Conservation (phyloP, 2,113 vertebrate genomes). For the Haliaeetus leucogaster region DNA sequence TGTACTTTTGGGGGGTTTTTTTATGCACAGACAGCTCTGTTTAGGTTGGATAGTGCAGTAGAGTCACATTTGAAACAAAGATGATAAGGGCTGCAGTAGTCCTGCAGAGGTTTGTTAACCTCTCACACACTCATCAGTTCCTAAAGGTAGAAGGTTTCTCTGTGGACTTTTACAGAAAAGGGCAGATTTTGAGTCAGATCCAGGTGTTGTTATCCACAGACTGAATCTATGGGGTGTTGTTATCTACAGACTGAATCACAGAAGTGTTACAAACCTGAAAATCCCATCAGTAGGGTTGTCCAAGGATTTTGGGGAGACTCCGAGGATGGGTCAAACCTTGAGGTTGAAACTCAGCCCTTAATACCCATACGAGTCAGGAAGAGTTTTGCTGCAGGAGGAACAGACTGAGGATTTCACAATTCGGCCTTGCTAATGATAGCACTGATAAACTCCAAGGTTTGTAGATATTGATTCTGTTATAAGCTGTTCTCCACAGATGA, state of each 20-base stretch:
- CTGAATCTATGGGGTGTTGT: not conserved
- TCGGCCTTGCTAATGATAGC: not conserved
- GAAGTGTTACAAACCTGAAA: not conserved
- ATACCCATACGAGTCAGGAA: not conserved
- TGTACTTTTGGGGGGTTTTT: fast-evolving
- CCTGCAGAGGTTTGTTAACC: not conserved
- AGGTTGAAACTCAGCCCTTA: not conserved
- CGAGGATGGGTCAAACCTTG: fast-evolving
- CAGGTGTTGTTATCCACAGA: not conserved
- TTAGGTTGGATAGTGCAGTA: not conserved
- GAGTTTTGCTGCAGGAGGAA: not conserved
- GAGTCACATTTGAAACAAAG: not conserved
- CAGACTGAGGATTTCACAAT: not conserved
- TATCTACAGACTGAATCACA: not conserved
- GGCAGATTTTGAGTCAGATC: not conserved
- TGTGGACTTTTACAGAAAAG: not conserved
- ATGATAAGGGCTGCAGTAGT: not conserved
- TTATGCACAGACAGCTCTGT: not conserved
- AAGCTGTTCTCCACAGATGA: not conserved
- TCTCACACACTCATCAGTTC: not conserved
- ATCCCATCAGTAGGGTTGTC: not conserved
- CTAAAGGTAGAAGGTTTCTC: not conserved
- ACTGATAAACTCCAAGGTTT: not conserved
- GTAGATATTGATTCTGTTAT: not conserved
- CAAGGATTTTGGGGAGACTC: not conserved